Evolutionary conservation across 1,140 invertebrate genomes (phyloP).

Genomic region (Drusus annulatus): DNA sequence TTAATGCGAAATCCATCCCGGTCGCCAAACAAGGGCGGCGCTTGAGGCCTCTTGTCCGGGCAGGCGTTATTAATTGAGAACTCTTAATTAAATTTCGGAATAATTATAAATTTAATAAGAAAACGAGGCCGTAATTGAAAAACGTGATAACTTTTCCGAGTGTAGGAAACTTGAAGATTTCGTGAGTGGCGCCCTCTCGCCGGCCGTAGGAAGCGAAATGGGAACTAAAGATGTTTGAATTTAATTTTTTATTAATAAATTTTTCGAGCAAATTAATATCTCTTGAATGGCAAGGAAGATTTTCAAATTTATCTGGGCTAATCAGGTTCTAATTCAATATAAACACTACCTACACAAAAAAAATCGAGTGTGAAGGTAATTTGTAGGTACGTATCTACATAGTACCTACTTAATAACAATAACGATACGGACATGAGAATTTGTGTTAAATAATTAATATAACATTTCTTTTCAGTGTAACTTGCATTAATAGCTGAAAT

Average conservation of each 20-base stretch:
- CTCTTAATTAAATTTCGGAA: constrained; percentile 60
- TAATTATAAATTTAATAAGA: constrained; percentile 61
- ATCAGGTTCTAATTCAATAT: no score
- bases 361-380: no score
- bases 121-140: constrained; percentile 59
- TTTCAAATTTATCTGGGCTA: not conserved
- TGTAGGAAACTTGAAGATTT: constrained; percentile 26
- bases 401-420: no score
- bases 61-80: constrained; percentile 58
- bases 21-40: constrained; percentile 48
- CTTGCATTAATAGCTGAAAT: no score
- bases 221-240: not conserved
- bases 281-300: not conserved
- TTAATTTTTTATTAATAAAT: not conserved
- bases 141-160: constrained; percentile 49
- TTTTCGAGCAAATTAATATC: constrained; percentile 16
- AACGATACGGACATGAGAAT: no score
- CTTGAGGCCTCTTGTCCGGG: constrained; percentile 35
- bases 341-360: no score
- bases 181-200: constrained; percentile 4
- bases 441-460: no score
- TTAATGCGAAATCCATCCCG: constrained; percentile 59
- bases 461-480: no score
- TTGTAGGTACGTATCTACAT: no score
- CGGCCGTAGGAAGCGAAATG: not conserved